Percentiles rank a stretch among this genome's conserved stretches.
phyloP scores from a whole-genome alignment of 2,888 invertebrate species.

The Trissolcus brochymenae region DNA sequence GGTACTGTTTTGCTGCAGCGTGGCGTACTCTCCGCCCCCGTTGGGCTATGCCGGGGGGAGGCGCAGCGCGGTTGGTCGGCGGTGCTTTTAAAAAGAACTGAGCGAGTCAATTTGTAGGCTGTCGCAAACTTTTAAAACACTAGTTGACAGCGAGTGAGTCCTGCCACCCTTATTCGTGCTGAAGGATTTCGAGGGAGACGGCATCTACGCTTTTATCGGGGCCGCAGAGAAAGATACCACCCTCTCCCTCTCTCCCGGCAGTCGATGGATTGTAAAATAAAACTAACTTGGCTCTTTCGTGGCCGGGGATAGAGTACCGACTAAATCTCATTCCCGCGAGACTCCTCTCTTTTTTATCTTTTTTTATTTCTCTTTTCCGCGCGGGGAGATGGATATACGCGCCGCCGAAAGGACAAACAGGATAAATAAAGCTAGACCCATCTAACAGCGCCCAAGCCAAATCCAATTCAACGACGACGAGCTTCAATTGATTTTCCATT shows the following conservation, averaged over 20 bases:
- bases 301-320: conserved; percentile 67
- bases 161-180: conserved; percentile 63
- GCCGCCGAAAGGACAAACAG: conserved; percentile 9
- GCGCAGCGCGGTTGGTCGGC: conserved; percentile 70
- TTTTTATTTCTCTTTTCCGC: conserved; percentile 49
- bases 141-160: conserved; percentile 73
- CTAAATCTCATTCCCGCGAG: conserved; percentile 74
- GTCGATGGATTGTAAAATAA: conserved; percentile 77
- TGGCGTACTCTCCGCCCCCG: conserved; percentile 40
- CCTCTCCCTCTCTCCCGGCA: conserved; percentile 62
- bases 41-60: conserved; percentile 33
- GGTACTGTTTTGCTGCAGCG: conserved; percentile 16
- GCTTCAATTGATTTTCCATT: conserved; percentile 23
- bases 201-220: conserved; percentile 36
- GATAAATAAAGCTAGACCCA: conserved; percentile 16
- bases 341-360: conserved; percentile 64
- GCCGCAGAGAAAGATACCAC: conserved; percentile 57
- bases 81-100: conserved; percentile 76
- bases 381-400: conserved; percentile 12
- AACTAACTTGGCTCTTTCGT: conserved; percentile 76
- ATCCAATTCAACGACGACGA: conserved; percentile 14
- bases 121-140: conserved; percentile 77
- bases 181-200: conserved; percentile 61
- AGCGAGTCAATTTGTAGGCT: conserved; percentile 77
- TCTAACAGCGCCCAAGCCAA: conserved; percentile 16